Evolutionary conservation across 2,888 invertebrate genomes (phyloP), one percentile per base, ranked within the genome.

Genomic region (Acanthosepion pharaonis): DNA sequence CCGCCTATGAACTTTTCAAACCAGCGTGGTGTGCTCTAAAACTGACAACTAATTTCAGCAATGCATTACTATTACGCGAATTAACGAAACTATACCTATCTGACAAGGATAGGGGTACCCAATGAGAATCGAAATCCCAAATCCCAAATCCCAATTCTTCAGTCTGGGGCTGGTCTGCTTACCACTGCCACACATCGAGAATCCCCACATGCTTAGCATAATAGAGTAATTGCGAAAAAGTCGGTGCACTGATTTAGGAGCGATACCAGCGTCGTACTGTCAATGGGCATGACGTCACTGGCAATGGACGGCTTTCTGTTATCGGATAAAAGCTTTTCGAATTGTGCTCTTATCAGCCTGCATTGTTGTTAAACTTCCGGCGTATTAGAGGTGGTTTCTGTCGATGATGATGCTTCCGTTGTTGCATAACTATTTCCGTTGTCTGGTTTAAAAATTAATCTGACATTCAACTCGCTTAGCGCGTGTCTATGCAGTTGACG

Each of bases 351-450:
- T 78, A 78, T 78, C 33, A 78, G n/a, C 33, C n/a, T 15, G n/a
- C 11, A 78, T 78, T 78, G 78, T 78, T 78, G 78, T 18, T 33
- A 78, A 78, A 78, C 78, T 78, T 78, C 78, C 78, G 78, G 78
- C 78, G n/a, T 78, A n/a, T 78, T 78, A 33, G 33, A 78, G 78
- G 78, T 33, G 15, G 15, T 78, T 78, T 78, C 18, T 78, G 4
- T 78, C 33, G 78, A 78, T n/a, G 78, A 33, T n/a, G 78, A 78
- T n/a, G 78, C 78, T 78, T 78, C 78, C 78, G 78, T 78, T 78
- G 20, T 78, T 33, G 78, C 78, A 33, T 78, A 78, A 78, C 78
- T 78, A 78, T 78, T 78, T 78, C 78, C 78, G 78, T n/a, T 78
- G 78, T 78, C 78, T 78, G 78, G 78, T 78, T n/a, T 11, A 78